Percentiles rank a stretch among this genome's conserved stretches.
phyloP scores from a whole-genome alignment of 2,797 vertebrate species.

The Myotis planiceps region DNA sequence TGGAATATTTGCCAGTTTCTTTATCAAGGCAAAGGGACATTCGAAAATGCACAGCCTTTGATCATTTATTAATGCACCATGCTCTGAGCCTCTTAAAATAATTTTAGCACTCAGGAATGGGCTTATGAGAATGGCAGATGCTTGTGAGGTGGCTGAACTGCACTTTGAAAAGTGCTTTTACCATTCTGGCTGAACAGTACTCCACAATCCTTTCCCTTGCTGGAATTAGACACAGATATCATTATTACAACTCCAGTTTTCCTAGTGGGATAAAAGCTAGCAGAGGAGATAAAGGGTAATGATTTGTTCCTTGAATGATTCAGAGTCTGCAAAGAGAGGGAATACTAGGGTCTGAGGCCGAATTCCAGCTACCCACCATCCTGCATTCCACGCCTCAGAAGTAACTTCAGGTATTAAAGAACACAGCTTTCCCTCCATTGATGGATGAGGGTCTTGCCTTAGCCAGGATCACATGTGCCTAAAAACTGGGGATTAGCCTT shows the following conservation, averaged over 20 bases:
- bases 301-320: background rate
- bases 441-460: constrained; percentile 12
- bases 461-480: constrained; percentile 21
- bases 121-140: background rate
- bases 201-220: background rate
- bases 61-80: constrained; percentile 68
- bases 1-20: constrained; percentile 65
- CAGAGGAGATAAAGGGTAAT: constrained; percentile 11
- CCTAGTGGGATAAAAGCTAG: background rate
- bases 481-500: constrained; percentile 41
- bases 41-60: constrained; percentile 59
- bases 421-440: constrained; percentile 50
- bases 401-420: constrained; percentile 15
- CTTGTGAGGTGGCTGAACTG: background rate
- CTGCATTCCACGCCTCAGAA: constrained; percentile 24
- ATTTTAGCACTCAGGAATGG: constrained; percentile 47
- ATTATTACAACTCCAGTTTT: constrained; percentile 37
- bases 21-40: constrained; percentile 55
- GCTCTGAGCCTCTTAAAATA: constrained; percentile 46
- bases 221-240: constrained; percentile 65
- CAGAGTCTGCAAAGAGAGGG: background rate
- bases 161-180: constrained; percentile 50
- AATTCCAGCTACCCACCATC: background rate
- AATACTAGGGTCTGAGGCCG: background rate
- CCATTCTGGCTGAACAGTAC: background rate